These are phyloP conservation scores for Syngnathoides biaculeatus DNA, from an alignment of 2,113 vertebrate species.

Conservation along the genomic window DNA sequence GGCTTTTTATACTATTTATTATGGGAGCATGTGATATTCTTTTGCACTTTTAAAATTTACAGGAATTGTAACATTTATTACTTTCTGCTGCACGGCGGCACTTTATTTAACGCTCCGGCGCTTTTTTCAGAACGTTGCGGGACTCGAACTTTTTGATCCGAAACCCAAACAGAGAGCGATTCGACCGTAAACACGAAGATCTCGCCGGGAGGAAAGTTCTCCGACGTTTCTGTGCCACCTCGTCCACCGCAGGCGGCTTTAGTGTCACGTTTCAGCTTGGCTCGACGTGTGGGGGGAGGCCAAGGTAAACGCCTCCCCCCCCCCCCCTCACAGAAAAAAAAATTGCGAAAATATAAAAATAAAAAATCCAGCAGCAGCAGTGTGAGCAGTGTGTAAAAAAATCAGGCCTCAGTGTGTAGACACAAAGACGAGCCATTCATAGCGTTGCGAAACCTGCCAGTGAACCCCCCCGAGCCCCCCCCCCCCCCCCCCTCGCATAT, in stretches of 20 bases:
- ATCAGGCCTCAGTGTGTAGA: conserved; percentile 72
- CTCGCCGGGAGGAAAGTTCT: background rate
- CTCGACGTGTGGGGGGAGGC: conserved; percentile 56
- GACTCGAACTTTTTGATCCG: too few species aligned
- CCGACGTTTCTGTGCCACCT: conserved; percentile 28
- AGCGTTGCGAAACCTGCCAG: conserved; percentile 62
- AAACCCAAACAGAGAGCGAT: background rate
- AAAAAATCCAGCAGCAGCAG: conserved; percentile 35
- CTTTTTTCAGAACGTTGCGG: too few species aligned
- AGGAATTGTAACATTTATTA: too few species aligned
- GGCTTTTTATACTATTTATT: too few species aligned
- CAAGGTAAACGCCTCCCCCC: conserved; percentile 65
- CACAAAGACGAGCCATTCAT: conserved; percentile 78
- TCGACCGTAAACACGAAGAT: background rate
- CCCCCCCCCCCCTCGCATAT: too few species aligned
- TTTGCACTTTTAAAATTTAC: too few species aligned
- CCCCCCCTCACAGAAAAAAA: conserved; percentile 64
- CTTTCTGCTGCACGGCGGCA: too few species aligned
- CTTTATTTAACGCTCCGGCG: too few species aligned
- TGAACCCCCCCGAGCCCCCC: conserved; percentile 70
- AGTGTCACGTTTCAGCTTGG: conserved; percentile 68
- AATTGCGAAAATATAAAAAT: too few species aligned
- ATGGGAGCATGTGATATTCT: too few species aligned
- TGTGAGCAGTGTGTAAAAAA: conserved; percentile 64
- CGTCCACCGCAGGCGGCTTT: conserved; percentile 33